A percentile compares a stretch with the other conserved stretches of the same genome.
Evolutionary conservation across 1,140 invertebrate genomes (phyloP).

Genomic region (Camponotus floridanus): DNA sequence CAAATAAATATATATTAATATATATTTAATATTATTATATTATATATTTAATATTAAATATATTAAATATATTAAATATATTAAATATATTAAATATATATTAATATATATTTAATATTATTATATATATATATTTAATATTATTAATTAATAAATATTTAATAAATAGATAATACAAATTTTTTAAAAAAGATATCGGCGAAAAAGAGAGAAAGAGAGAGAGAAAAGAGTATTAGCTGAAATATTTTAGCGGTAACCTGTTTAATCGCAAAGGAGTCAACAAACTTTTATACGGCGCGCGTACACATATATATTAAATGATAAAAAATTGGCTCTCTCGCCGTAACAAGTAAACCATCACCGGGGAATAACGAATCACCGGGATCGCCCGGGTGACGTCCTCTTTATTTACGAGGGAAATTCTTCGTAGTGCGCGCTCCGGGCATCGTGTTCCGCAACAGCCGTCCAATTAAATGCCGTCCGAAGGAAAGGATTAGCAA

Average conservation of each 20-base stretch:
- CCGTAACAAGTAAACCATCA: slow-evolving; percentile 32
- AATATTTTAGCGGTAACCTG: slow-evolving; percentile 11
- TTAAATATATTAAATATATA: too few relatives aligned
- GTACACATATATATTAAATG: background rate
- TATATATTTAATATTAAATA: too few relatives aligned
- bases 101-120: too few relatives aligned
- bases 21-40: too few relatives aligned
- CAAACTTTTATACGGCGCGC: background rate
- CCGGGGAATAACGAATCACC: slow-evolving; percentile 36
- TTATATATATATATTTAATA: too few relatives aligned
- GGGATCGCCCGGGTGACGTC: slow-evolving; percentile 23
- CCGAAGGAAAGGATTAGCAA: slow-evolving; percentile 49
- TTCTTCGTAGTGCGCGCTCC: background rate
- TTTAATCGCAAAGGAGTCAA: background rate
- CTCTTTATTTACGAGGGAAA: slow-evolving; percentile 49
- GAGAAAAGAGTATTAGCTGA: background rate
- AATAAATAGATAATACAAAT: too few relatives aligned
- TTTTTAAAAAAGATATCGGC: too few relatives aligned
- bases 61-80: too few relatives aligned
- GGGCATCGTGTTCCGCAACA: slow-evolving; percentile 46
- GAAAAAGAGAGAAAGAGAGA: too few relatives aligned
- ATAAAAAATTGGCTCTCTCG: slow-evolving; percentile 1
- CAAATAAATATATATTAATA: too few relatives aligned
- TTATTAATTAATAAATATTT: too few relatives aligned
- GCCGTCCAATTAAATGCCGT: slow-evolving; percentile 56